These are phyloP conservation scores for Xylocampa areola DNA, from an alignment of 2,888 invertebrate genomes.

Conservation along the genomic window DNA sequence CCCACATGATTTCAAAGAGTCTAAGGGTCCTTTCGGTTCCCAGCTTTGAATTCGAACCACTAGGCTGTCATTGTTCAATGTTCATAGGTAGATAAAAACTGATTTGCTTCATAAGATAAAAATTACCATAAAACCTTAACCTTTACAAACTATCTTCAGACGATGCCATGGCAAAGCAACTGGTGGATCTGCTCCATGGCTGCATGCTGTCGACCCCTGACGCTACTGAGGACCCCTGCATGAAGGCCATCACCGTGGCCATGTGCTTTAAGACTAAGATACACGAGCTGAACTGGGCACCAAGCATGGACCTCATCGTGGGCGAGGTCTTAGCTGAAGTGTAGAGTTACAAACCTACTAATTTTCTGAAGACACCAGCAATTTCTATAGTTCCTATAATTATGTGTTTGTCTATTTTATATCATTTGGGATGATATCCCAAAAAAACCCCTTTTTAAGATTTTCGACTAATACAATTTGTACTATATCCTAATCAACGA, in stretches of 20 bases:
- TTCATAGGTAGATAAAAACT: no score
- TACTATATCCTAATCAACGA: no score
- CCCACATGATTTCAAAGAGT: no score
- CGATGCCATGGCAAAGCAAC: conserved; percentile 68
- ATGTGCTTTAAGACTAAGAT: conserved; percentile 76
- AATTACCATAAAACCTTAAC: not conserved
- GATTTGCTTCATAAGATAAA: not conserved
- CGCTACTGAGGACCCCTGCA: conserved; percentile 60
- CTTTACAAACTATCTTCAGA: conserved; percentile 57
- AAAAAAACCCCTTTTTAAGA: no score
- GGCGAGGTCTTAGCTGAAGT: conserved; percentile 72
- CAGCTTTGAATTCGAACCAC: no score
- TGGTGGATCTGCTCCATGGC: conserved; percentile 68
- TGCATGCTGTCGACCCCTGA: conserved; percentile 58
- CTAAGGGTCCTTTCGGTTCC: no score
- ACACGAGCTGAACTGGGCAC: conserved; percentile 77
- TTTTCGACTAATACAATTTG: no score
- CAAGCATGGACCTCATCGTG: conserved; percentile 66
- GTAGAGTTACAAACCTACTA: conserved; percentile 29
- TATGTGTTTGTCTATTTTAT: not conserved
- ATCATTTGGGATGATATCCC: no score
- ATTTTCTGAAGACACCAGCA: no score
- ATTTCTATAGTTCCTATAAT: not conserved
- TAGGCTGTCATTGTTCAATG: no score
- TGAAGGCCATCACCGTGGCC: conserved; percentile 63